These are phyloP conservation scores for Pantherophis guttatus DNA, from an alignment of 2,113 vertebrate species.

Conservation along the genomic window DNA sequence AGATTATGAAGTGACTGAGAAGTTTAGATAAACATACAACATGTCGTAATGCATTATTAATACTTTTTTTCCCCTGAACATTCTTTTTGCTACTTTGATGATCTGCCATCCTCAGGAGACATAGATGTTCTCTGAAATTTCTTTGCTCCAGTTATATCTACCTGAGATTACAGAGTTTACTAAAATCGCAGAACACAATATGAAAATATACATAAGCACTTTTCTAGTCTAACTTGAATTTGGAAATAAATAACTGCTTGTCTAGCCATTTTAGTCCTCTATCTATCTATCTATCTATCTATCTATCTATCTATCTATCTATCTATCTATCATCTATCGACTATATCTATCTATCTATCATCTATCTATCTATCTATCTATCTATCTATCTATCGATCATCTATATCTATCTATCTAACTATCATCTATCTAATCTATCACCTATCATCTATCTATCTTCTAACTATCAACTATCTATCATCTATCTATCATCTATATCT, in stretches of 20 bases:
- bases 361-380: no score
- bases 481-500: no score
- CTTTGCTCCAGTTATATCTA: neutral
- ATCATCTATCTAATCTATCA: no score
- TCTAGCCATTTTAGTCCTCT: neutral
- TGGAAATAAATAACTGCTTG: neutral
- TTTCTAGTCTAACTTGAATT: neutral
- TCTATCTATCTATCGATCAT: no score
- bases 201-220: neutral
- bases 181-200: neutral
- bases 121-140: neutral
- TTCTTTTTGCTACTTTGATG: neutral
- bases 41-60: neutral
- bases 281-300: no score
- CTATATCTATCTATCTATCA: no score
- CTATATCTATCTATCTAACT: no score
- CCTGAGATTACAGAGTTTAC: neutral
- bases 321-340: no score
- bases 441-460: no score
- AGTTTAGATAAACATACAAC: slow-evolving; percentile 1
- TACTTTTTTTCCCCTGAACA: neutral
- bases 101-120: neutral
- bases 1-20: neutral
- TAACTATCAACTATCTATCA: no score
- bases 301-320: no score